A percentile compares a stretch with the other conserved stretches of the same genome.
These are phyloP conservation scores for Pedionomus torquatus DNA, from an alignment of 2,113 vertebrate species.

Conservation along the genomic window DNA sequence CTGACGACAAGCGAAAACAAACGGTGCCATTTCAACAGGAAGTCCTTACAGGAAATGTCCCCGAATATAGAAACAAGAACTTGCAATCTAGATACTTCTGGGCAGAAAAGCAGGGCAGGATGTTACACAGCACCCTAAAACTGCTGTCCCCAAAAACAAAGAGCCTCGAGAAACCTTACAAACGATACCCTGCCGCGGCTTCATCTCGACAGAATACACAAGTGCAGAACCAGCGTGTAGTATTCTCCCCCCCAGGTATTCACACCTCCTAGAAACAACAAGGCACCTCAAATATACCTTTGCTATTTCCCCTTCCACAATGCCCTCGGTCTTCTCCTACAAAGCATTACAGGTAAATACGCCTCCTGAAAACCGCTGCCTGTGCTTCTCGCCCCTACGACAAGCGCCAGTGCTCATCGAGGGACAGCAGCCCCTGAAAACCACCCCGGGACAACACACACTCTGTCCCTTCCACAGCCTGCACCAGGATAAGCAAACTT, in stretches of 20 bases:
- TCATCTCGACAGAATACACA: rapidly evolving
- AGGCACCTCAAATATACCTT: not conserved
- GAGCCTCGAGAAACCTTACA: not conserved
- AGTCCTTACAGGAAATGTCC: not conserved
- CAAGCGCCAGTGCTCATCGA: rapidly evolving
- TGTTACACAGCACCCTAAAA: not conserved
- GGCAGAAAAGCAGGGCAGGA: not conserved
- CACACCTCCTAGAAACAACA: rapidly evolving
- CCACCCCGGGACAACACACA: rapidly evolving
- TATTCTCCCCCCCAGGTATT: not conserved
- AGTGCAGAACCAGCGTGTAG: rapidly evolving
- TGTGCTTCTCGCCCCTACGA: rapidly evolving
- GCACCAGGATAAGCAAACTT: rapidly evolving
- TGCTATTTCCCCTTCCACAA: rapidly evolving
- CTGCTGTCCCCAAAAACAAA: not conserved
- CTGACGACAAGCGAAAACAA: rapidly evolving
- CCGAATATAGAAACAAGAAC: conserved; percentile 26
- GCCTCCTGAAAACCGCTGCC: not conserved
- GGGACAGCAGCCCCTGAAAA: not conserved
- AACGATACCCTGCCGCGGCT: not conserved
- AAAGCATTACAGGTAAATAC: not conserved
- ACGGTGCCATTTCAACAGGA: not conserved
- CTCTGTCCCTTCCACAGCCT: too few species aligned
- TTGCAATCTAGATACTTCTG: conserved; percentile 21
- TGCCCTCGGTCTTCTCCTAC: not conserved